These are phyloP conservation scores for Brachionus angularis DNA, from an alignment of 1,140 invertebrate genomes.

Conservation along the genomic window DNA sequence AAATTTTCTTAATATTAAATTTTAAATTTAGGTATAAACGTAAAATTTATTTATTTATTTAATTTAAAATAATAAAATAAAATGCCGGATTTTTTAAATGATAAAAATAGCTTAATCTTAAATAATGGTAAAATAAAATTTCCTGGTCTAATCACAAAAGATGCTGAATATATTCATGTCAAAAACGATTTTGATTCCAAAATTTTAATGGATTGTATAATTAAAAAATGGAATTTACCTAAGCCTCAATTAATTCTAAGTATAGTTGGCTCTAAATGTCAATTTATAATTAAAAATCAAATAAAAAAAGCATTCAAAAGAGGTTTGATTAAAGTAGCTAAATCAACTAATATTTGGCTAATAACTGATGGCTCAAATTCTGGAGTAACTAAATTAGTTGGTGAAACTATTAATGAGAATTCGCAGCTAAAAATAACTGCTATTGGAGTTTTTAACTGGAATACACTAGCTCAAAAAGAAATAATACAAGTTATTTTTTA, in stretches of 20 bases:
- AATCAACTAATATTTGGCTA: slow-evolving; percentile 94
- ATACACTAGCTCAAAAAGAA: background rate
- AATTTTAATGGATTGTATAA: too few species aligned
- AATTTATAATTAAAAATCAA: slow-evolving; percentile 77
- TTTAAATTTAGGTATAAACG: too few species aligned
- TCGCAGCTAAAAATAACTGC: slow-evolving; percentile 67
- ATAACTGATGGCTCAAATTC: slow-evolving; percentile 92
- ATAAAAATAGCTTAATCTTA: background rate
- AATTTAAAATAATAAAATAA: too few species aligned
- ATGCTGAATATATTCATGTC: background rate
- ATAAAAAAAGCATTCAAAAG: slow-evolving; percentile 87
- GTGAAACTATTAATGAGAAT: slow-evolving; percentile 75
- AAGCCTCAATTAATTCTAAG: slow-evolving; percentile 91
- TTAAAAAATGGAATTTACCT: slow-evolving; percentile 86
- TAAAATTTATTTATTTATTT: too few species aligned
- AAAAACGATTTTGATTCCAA: background rate
- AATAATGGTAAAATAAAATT: background rate
- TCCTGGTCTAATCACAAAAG: background rate
- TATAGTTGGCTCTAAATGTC: slow-evolving; percentile 85
- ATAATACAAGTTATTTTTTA: background rate
- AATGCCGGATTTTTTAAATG: too few species aligned
- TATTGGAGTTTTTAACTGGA: slow-evolving; percentile 6
- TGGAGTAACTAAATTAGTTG: slow-evolving; percentile 62
- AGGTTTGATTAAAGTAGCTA: slow-evolving; percentile 91
- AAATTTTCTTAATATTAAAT: too few species aligned